A percentile compares a stretch with the other conserved stretches of the same genome.
These are phyloP conservation scores for Hystrix brachyura DNA, from an alignment of 2,113 vertebrate species.

Conservation along the genomic window DNA sequence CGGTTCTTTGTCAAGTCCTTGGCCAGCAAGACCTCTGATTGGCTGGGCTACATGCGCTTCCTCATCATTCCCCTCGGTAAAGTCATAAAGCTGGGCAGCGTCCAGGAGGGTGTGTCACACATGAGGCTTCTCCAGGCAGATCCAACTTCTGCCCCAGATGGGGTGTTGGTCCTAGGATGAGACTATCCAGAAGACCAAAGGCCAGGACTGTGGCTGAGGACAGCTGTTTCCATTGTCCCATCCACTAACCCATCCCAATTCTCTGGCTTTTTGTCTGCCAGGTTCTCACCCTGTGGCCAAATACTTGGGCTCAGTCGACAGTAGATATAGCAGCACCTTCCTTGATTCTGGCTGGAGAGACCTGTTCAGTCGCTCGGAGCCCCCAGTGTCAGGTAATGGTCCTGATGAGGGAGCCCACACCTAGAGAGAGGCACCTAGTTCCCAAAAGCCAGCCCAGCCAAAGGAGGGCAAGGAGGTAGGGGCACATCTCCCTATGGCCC, in stretches of 20 bases:
- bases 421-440: not conserved
- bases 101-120: not conserved
- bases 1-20: conserved; percentile 95
- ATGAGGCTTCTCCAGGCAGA: not conserved
- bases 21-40: conserved; percentile 95
- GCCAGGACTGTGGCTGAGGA: not conserved
- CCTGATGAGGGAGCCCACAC: too few relatives aligned
- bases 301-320: conserved; percentile 93
- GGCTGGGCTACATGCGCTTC: conserved; percentile 95
- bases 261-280: conserved; percentile 72
- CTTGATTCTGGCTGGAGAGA: conserved; percentile 93
- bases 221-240: not conserved
- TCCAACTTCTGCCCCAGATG: not conserved
- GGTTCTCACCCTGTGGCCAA: conserved; percentile 95
- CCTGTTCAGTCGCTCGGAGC: conserved; percentile 92
- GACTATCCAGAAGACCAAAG: not conserved
- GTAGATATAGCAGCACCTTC: conserved; percentile 92
- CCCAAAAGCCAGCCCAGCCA: not conserved
- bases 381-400: conserved; percentile 89
- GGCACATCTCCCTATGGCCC: not conserved
- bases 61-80: conserved; percentile 94
- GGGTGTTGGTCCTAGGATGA: not conserved
- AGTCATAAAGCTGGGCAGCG: conserved; percentile 82
- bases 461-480: accelerated
- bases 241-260: not conserved